Evolutionary conservation across 2,113 vertebrate genomes (phyloP).

Genomic region (Ramphastos sulfuratus): DNA sequence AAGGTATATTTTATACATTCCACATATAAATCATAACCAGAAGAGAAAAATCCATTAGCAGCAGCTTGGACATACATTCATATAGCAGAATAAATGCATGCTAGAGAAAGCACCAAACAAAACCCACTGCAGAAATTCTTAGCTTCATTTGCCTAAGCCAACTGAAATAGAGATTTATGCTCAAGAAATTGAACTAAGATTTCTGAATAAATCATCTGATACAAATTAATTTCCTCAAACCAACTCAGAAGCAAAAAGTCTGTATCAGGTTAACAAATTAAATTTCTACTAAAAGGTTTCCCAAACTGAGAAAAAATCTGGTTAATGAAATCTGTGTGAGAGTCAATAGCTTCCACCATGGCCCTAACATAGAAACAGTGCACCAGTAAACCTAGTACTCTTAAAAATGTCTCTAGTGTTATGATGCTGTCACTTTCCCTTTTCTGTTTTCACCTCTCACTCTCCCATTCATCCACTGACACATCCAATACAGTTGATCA

Average conservation of each 20-base stretch:
- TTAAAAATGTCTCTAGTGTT: neutral
- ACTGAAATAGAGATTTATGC: neutral
- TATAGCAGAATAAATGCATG: neutral
- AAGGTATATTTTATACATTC: neutral
- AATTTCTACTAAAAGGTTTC: slow-evolving; percentile 18
- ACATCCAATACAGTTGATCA: neutral
- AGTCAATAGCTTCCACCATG: slow-evolving; percentile 15
- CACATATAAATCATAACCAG: neutral
- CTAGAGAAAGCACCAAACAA: neutral
- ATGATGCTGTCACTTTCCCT: neutral
- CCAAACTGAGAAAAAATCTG: neutral
- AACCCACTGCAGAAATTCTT: neutral
- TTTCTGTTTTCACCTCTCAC: neutral
- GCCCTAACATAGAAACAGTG: neutral
- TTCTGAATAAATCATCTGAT: neutral
- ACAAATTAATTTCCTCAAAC: neutral
- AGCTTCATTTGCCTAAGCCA: neutral
- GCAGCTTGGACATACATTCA: neutral
- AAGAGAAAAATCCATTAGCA: neutral
- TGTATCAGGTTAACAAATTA: slow-evolving; percentile 6
- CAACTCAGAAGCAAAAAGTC: neutral
- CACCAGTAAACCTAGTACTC: neutral
- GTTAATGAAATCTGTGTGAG: neutral
- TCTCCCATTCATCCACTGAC: slow-evolving; percentile 12
- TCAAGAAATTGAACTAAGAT: neutral